Percentiles rank a stretch among this genome's conserved stretches.
Evolutionary conservation across 1,140 invertebrate species (phyloP).

Genomic region (Drosophila jambulina): DNA sequence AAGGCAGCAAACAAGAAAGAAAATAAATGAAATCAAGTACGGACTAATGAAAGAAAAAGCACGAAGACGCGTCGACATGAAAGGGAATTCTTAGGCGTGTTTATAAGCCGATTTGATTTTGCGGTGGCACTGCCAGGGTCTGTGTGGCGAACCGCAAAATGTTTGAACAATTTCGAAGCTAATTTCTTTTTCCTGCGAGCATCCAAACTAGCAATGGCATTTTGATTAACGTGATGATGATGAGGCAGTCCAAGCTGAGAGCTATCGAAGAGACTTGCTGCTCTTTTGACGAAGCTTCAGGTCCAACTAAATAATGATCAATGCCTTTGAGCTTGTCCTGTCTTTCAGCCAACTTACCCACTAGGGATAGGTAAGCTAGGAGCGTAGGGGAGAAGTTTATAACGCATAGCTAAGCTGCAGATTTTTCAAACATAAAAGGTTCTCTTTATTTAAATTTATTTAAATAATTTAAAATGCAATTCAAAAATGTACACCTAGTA

Average conservation of each 20-base stretch:
- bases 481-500: neutral
- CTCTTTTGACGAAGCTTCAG: conserved; percentile 10
- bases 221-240: conserved; percentile 55
- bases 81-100: conserved; percentile 64
- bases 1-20: conserved; percentile 10
- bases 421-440: no score
- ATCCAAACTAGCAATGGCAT: conserved; percentile 50
- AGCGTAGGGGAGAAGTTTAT: no score
- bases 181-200: conserved; percentile 43
- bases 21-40: conserved; percentile 66
- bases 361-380: conserved; percentile 2
- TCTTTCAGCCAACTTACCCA: conserved; percentile 6
- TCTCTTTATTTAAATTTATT: neutral
- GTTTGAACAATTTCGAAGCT: conserved; percentile 62
- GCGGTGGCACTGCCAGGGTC: conserved; percentile 17
- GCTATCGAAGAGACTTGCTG: conserved; percentile 14
- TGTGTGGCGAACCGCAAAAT: conserved; percentile 61
- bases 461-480: neutral
- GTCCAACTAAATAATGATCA: conserved; percentile 8
- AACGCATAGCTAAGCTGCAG: neutral
- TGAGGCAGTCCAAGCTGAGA: conserved; percentile 7
- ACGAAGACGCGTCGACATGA: conserved; percentile 53
- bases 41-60: conserved; percentile 70
- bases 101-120: conserved; percentile 67
- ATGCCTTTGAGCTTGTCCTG: conserved; percentile 8